Evolutionary conservation across 1,140 invertebrate genomes (phyloP), one percentile per base, ranked within the genome.

Genomic region (Brachionus asplanchnoidis): DNA sequence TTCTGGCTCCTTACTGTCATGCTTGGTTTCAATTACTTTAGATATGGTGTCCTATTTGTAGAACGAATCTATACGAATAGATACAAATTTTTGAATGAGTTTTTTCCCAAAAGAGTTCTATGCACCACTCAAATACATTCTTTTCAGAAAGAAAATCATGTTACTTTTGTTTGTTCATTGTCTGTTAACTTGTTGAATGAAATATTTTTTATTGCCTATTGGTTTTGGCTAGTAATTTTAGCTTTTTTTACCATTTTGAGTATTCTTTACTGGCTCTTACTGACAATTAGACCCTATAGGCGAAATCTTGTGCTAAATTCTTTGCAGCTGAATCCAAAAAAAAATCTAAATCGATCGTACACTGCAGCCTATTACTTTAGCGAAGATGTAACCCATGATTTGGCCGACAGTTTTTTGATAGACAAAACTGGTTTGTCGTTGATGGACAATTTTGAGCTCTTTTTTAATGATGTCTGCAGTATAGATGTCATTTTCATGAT

Each of bases 141-240:
- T 65, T 65, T 82, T 65, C 79, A 82, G 11, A 82, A 36, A 20
- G 23, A 82, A 82, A 82, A 82, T 14, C 87, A 90, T 56, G 88
- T 91, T 82, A 89, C 89, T 66, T 90, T 91, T 86, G 90, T 91
- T 85, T 91, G 91, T 86, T 91, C 91, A 23, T 89, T 91, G 32
- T 91, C 91, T 77, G 91, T 92, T 42, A 92, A 92, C 85, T 88
- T 91, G 17, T 91, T 92, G 87, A 91, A 91, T 86, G 91, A 91
- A 86, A 92, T 92, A 86, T 91, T 91, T 23, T 92, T 91, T 86
- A 88, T 92, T 80, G 90, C 91, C 85, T 86, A 92, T 42, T 92
- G 91, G 91, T 91, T 91, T 86, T 91, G 91, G 91, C 90, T 91
- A 12, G 11, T 65, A 12, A 42, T 14, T 23, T 28, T 82, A 40